phyloP scores from a whole-genome alignment of 2,797 vertebrate species.

The Dendrocincla tyrannina region DNA sequence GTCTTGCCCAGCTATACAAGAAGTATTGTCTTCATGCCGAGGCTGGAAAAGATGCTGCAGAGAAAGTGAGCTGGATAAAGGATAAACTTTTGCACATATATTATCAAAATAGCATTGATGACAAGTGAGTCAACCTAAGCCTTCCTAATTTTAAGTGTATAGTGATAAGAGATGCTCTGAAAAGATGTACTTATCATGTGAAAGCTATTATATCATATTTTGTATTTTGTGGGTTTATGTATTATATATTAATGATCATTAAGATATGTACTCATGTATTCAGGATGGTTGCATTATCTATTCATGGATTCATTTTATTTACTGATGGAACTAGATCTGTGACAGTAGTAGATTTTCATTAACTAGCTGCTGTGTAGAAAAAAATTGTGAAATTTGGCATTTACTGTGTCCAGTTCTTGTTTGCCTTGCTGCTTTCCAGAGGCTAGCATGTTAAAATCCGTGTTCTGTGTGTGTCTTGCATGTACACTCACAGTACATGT shows the following conservation, averaged over 20 bases:
- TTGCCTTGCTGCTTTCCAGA: not conserved
- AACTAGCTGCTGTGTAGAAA: not conserved
- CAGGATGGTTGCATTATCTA: not conserved
- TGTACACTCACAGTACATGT: not conserved
- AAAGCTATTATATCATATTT: not conserved
- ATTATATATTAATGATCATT: not conserved
- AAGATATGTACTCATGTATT: not conserved
- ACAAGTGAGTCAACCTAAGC: conserved; percentile 86
- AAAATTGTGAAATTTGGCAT: not conserved
- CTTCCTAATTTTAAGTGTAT: conserved; percentile 10
- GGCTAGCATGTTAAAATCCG: not conserved
- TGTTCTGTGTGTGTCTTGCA: accelerated
- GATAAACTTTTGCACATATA: conserved; percentile 99
- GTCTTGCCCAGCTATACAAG: conserved; percentile 95
- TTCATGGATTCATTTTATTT: not conserved
- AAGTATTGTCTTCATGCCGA: conserved; percentile 98
- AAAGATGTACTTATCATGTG: not conserved
- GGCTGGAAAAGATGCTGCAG: conserved; percentile 95
- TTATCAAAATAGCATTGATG: conserved; percentile 99
- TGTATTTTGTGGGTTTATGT: not conserved
- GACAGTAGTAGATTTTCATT: not conserved
- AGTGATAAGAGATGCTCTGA: not conserved
- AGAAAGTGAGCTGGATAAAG: conserved; percentile 99
- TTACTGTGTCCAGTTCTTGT: not conserved
- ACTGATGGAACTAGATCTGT: not conserved